phyloP scores from a whole-genome alignment of 92 coral and sea anemone genomes.

The Heteractis magnifica region DNA sequence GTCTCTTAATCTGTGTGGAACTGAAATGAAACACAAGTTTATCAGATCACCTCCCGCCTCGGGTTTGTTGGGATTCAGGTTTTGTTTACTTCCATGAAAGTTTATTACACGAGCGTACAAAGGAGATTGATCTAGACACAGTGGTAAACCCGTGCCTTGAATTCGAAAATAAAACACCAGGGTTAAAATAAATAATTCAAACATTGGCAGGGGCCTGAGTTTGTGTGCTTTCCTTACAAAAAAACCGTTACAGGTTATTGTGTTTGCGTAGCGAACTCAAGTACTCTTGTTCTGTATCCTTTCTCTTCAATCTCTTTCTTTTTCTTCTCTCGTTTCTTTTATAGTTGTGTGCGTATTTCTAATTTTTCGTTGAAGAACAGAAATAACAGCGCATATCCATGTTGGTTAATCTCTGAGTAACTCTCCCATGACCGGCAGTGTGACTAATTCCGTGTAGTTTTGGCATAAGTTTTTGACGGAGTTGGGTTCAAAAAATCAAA shows the following conservation, averaged over 20 bases:
- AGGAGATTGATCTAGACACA: not conserved
- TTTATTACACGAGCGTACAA: conserved; percentile 10
- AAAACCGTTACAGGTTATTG: not conserved
- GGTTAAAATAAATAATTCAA: conserved; percentile 1
- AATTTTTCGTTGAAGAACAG: too few relatives aligned
- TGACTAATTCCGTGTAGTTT: too few relatives aligned
- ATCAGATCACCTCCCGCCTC: not conserved
- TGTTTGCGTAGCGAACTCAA: not conserved
- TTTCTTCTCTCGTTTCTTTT: not conserved
- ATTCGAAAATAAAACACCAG: not conserved
- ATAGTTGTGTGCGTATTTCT: too few relatives aligned
- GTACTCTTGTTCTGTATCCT: not conserved
- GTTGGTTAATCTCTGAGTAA: too few relatives aligned
- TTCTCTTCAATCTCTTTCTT: not conserved
- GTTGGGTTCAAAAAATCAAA: too few relatives aligned
- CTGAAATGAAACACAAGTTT: not conserved
- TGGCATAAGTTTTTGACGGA: too few relatives aligned
- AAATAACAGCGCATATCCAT: too few relatives aligned
- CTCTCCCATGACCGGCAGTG: too few relatives aligned
- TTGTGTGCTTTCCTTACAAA: too few relatives aligned
- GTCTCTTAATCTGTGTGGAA: not conserved
- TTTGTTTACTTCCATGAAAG: not conserved
- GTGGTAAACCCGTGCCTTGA: not conserved
- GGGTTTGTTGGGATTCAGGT: not conserved
- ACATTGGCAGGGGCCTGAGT: not conserved